Percentiles rank a stretch among this genome's conserved stretches.
Conservation (phyloP, 2,888 invertebrate genomes). For the Drosophila mayaguana region DNA sequence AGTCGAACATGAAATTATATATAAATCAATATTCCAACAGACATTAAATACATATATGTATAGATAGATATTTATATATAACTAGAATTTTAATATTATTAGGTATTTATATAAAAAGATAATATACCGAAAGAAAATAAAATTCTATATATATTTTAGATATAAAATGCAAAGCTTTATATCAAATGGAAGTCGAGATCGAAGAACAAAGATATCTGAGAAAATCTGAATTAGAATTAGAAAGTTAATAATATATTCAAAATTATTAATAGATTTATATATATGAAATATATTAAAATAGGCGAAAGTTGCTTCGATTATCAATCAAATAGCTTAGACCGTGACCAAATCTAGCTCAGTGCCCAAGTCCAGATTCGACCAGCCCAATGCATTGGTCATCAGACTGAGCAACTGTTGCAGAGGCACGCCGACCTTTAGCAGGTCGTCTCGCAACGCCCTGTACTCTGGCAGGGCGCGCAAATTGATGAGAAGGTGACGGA, state of each 20-base stretch:
- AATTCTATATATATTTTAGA: neutral
- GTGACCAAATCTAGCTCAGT: conserved; percentile 46
- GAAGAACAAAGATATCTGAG: neutral
- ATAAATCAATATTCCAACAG: neutral
- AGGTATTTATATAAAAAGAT: too few relatives aligned
- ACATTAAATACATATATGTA: too few relatives aligned
- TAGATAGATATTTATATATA: neutral
- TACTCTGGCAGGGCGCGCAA: conserved; percentile 57
- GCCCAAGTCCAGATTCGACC: conserved; percentile 55
- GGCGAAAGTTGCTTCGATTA: neutral
- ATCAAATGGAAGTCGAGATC: neutral
- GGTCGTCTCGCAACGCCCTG: conserved; percentile 36
- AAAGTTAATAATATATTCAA: neutral
- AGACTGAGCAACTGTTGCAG: conserved; percentile 59
- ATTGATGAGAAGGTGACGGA: conserved; percentile 56
- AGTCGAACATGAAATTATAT: neutral
- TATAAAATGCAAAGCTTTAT: neutral
- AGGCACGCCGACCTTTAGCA: conserved; percentile 62
- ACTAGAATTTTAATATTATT: neutral
- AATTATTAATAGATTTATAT: neutral
- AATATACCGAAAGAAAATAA: neutral
- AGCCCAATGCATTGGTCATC: conserved; percentile 62
- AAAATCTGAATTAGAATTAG: neutral
- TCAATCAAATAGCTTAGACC: conserved; percentile 8
- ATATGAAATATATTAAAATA: neutral